Conservation (phyloP, 2,113 vertebrate genomes). For the Chaetodon auriga region DNA sequence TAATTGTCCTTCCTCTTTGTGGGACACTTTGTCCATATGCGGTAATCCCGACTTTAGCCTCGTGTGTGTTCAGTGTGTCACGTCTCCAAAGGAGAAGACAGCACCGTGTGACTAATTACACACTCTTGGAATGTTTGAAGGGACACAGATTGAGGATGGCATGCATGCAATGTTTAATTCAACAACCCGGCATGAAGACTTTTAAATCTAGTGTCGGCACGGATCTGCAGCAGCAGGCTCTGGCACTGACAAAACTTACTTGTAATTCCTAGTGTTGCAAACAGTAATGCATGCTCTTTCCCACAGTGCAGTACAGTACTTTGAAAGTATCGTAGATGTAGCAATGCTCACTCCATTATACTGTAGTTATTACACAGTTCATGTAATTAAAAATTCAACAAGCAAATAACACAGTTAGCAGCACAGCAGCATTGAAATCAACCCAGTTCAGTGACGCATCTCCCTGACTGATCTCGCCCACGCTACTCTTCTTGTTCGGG, state of each 20-base stretch:
- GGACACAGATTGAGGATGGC: constrained; percentile 71
- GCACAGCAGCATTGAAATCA: constrained; percentile 29
- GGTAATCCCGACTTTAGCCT: constrained; percentile 47
- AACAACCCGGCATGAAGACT: constrained; percentile 61
- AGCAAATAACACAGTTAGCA: constrained; percentile 21
- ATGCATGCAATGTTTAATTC: constrained; percentile 75
- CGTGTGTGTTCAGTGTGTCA: constrained; percentile 37
- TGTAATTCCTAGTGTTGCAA: constrained; percentile 57
- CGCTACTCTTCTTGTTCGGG: constrained; percentile 39
- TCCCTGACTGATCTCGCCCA: constrained; percentile 17
- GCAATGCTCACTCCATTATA: not conserved
- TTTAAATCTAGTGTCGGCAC: constrained; percentile 61
- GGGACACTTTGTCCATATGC: constrained; percentile 56
- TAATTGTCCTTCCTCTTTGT: constrained; percentile 50
- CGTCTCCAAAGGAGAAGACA: constrained; percentile 36
- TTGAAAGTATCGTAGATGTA: constrained; percentile 25
- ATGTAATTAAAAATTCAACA: constrained; percentile 26
- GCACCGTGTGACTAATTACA: constrained; percentile 73
- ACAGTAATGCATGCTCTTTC: constrained; percentile 43
- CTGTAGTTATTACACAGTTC: constrained; percentile 29
- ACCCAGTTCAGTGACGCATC: not conserved
- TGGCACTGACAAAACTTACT: constrained; percentile 54
- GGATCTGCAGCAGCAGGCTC: constrained; percentile 56
- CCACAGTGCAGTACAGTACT: constrained; percentile 26
- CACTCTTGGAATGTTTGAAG: constrained; percentile 70